Percentiles rank a stretch among this genome's conserved stretches.
Evolutionary conservation across 2,797 vertebrate species (phyloP).

Genomic region (Acrossocheilus fasciatus): DNA sequence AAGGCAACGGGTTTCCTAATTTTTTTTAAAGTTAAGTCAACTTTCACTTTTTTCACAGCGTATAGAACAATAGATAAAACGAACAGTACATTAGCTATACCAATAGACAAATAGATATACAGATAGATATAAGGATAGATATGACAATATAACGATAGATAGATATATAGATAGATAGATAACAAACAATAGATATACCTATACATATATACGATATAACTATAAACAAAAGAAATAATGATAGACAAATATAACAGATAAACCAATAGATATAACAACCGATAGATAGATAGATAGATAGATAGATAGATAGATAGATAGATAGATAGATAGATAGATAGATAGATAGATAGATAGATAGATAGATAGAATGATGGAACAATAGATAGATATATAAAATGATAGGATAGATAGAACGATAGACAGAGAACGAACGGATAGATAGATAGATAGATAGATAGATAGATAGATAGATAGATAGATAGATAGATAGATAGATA

Average conservation of each 20-base stretch:
- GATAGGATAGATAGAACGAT: neutral
- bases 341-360: neutral
- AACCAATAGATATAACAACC: neutral
- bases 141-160: neutral
- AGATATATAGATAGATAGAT: fast-evolving
- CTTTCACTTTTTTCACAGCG: no score
- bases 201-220: neutral
- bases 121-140: neutral
- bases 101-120: neutral
- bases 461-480: neutral
- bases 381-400: neutral
- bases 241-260: neutral
- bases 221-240: no score
- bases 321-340: neutral
- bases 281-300: neutral
- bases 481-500: neutral
- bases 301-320: neutral
- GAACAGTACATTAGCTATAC: no score
- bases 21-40: no score
- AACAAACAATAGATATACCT: no score
- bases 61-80: neutral
- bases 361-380: neutral
- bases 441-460: neutral
- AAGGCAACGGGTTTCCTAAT: no score
- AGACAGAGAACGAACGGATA: neutral